Evolutionary conservation across 2,113 vertebrate genomes (phyloP).

Genomic region (Recurvirostra avosetta): DNA sequence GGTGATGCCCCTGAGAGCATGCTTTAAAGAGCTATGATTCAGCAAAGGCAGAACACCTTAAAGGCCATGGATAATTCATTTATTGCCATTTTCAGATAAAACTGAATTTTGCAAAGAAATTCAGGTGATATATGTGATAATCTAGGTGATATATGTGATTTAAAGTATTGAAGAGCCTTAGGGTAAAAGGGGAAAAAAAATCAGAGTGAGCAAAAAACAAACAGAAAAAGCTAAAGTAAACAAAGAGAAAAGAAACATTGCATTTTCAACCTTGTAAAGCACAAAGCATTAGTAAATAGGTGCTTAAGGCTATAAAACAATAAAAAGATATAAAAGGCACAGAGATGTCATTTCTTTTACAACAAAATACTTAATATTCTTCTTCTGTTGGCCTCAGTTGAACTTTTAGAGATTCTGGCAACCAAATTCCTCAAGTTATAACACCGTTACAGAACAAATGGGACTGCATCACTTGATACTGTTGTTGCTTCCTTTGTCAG

Average conservation of each 20-base stretch:
- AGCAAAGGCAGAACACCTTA: background rate
- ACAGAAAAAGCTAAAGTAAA: slow-evolving; percentile 15
- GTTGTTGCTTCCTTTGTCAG: background rate
- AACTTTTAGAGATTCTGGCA: background rate
- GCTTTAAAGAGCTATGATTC: background rate
- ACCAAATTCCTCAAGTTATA: background rate
- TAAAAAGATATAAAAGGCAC: background rate
- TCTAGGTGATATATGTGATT: background rate
- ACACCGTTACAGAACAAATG: background rate
- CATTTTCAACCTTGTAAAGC: background rate
- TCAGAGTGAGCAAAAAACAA: background rate
- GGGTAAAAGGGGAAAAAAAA: background rate
- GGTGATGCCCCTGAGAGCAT: fast-evolving
- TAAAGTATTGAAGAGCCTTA: background rate
- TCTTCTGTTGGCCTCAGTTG: background rate
- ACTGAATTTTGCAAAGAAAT: background rate
- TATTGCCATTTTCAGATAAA: background rate
- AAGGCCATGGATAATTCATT: background rate
- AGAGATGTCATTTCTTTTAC: background rate
- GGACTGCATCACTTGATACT: background rate
- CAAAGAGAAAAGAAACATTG: background rate
- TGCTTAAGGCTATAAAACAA: slow-evolving; percentile 21
- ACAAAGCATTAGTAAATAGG: background rate
- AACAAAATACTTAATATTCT: slow-evolving; percentile 1
- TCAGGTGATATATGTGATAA: background rate